phyloP scores from a whole-genome alignment of 2,113 vertebrate genomes.

The Chlamydotis undulata region DNA sequence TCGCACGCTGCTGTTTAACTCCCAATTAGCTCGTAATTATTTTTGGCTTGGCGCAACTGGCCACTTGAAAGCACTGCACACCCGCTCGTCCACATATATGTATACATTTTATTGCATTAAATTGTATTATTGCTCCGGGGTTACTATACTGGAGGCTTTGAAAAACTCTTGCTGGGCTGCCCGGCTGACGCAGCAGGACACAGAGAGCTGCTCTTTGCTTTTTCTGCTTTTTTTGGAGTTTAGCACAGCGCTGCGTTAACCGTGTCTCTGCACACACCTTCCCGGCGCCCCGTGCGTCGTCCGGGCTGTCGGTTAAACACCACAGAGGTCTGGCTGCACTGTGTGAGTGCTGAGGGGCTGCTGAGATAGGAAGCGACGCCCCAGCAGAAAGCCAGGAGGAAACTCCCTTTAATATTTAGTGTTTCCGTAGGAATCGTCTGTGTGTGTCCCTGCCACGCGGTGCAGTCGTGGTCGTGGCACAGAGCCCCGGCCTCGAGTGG shows the following conservation, averaged over 20 bases:
- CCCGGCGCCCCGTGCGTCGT: not conserved
- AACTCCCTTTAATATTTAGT: not conserved
- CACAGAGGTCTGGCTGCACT: not conserved
- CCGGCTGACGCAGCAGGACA: not conserved
- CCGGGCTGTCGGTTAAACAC: not conserved
- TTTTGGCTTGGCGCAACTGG: not conserved
- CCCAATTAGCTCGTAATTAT: not conserved
- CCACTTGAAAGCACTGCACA: not conserved
- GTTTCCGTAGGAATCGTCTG: constrained; percentile 2
- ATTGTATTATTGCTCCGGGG: not conserved
- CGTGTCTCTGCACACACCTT: not conserved
- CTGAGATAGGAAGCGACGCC: not conserved
- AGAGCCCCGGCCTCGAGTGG: not conserved
- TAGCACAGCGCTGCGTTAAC: not conserved
- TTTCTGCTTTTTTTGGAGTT: not conserved
- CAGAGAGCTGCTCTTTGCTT: not conserved
- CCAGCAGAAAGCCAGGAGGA: not conserved
- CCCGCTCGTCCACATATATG: not conserved
- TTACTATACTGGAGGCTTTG: not conserved
- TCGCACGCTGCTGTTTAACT: not conserved
- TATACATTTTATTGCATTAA: not conserved
- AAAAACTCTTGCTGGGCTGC: not conserved
- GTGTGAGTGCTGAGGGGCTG: not conserved
- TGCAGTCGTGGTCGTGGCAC: not conserved
- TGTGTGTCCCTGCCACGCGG: not conserved